Percentiles rank a stretch among this genome's conserved stretches.
Conservation (phyloP, 2,113 vertebrate genomes). For the Anoplopoma fimbria region DNA sequence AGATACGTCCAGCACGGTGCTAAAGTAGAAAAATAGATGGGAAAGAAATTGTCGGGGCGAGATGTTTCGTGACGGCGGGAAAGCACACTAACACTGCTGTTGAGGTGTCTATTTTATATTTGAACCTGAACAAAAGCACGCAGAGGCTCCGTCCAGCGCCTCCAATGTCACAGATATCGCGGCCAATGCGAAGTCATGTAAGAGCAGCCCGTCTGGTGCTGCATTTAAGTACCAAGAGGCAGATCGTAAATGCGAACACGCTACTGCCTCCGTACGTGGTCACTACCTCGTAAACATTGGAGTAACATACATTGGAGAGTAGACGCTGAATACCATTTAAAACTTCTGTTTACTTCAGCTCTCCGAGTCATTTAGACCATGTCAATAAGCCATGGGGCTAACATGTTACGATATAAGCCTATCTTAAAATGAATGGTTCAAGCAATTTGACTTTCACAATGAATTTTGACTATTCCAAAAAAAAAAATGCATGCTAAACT, state of each 20-base stretch:
- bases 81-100: background rate
- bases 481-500: background rate
- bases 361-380: background rate
- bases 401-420: background rate
- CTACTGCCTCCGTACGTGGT: background rate
- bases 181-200: constrained; percentile 56
- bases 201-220: constrained; percentile 40
- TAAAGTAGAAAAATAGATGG: constrained; percentile 53
- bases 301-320: background rate
- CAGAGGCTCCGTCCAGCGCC: constrained; percentile 5
- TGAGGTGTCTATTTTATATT: constrained; percentile 19
- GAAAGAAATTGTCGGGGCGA: constrained; percentile 7
- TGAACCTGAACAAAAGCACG: constrained; percentile 7
- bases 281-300: background rate
- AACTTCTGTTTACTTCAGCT: background rate
- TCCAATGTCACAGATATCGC: constrained; percentile 62
- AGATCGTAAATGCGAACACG: background rate
- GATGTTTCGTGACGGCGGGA: background rate
- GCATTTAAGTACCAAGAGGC: constrained; percentile 27
- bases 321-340: no score
- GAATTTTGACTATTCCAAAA: background rate
- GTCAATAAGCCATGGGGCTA: background rate
- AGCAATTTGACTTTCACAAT: background rate
- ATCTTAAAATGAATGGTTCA: background rate
- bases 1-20: constrained; percentile 78